Evolutionary conservation across 2,113 vertebrate genomes (phyloP).

Genomic region (Eudorcas thomsonii): DNA sequence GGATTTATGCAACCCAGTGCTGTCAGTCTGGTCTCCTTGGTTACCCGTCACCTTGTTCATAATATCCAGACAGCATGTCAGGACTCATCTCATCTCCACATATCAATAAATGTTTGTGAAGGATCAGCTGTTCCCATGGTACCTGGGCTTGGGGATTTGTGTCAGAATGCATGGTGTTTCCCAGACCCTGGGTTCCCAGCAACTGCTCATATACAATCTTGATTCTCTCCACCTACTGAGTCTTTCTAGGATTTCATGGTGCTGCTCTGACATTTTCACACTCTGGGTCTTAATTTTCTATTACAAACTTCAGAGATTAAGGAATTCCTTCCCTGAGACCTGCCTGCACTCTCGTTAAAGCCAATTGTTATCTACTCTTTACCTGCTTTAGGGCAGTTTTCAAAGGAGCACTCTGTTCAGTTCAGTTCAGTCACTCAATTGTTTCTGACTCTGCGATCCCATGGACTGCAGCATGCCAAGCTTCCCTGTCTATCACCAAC

Average conservation of each 20-base stretch:
- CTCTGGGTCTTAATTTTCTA: background rate
- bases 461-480: background rate
- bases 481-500: background rate
- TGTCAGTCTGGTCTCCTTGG: constrained; percentile 14
- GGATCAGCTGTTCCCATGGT: constrained; percentile 63
- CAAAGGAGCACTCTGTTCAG: constrained; percentile 17
- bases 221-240: background rate
- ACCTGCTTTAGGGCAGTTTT: constrained; percentile 48
- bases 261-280: background rate
- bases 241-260: constrained; percentile 30
- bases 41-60: constrained; percentile 45
- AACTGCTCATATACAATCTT: background rate
- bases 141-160: constrained; percentile 42
- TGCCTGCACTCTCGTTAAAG: constrained; percentile 11
- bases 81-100: constrained; percentile 16
- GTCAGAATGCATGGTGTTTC: constrained; percentile 30
- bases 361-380: constrained; percentile 42
- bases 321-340: constrained; percentile 21
- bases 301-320: background rate
- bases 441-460: background rate
- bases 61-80: constrained; percentile 39
- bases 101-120: constrained; percentile 41
- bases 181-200: constrained; percentile 34
- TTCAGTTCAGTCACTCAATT: background rate
- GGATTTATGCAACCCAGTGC: background rate